These are phyloP conservation scores for Tachycineta bicolor DNA, from an alignment of 2,113 vertebrate genomes.

Conservation along the genomic window DNA sequence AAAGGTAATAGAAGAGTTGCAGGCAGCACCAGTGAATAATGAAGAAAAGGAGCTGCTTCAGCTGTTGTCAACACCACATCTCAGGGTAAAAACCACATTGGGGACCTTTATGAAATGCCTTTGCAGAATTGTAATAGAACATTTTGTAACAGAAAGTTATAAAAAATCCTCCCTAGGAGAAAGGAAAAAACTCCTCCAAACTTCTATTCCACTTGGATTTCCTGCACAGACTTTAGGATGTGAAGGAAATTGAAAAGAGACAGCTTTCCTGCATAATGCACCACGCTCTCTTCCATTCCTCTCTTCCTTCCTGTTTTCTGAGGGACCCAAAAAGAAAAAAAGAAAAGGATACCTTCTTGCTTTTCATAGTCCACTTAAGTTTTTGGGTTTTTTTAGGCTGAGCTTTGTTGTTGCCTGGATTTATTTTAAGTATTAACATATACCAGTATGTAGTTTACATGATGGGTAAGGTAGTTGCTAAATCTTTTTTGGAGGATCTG, in stretches of 20 bases:
- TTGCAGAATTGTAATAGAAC: neutral
- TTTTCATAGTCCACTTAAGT: neutral
- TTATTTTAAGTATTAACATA: neutral
- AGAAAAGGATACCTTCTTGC: neutral
- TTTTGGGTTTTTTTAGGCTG: neutral
- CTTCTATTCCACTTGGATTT: neutral
- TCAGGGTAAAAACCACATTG: slow-evolving; percentile 81
- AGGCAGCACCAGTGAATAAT: slow-evolving; percentile 80
- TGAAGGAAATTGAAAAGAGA: neutral
- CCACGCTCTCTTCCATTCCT: neutral
- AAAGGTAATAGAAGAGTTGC: slow-evolving; percentile 91
- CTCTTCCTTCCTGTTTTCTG: neutral
- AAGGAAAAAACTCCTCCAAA: neutral
- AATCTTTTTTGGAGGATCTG: neutral
- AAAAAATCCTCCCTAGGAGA: neutral
- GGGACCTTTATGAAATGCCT: neutral
- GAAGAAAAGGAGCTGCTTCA: slow-evolving; percentile 88
- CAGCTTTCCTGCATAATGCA: neutral
- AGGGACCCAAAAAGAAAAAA: neutral
- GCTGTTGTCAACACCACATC: slow-evolving; percentile 88
- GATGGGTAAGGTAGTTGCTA: neutral
- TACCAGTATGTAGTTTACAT: neutral
- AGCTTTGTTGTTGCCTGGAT: neutral
- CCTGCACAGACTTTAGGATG: neutral
- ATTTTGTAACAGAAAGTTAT: neutral